Evolutionary conservation across 2,113 vertebrate genomes (phyloP).

Genomic region (Aleadryas rufinucha): DNA sequence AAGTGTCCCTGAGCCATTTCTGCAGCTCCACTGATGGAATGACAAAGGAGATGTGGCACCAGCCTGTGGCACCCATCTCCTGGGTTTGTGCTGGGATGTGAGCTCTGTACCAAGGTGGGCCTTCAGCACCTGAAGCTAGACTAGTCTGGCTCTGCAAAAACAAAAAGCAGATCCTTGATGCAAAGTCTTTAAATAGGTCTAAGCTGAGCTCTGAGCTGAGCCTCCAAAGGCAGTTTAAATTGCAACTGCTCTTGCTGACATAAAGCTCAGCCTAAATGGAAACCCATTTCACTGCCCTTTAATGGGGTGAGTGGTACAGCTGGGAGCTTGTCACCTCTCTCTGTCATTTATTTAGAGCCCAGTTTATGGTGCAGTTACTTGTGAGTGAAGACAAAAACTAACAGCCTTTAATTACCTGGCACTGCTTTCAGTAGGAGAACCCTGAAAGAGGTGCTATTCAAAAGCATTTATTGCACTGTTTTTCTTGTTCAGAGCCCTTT

Average conservation of each 20-base stretch:
- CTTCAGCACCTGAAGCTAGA: not conserved
- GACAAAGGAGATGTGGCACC: not conserved
- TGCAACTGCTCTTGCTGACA: fast-evolving
- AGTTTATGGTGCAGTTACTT: not conserved
- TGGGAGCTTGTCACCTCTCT: not conserved
- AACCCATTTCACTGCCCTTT: not conserved
- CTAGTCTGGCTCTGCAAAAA: not conserved
- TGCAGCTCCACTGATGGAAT: not conserved
- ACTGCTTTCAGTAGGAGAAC: not conserved
- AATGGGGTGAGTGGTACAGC: not conserved
- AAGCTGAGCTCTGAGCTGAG: not conserved
- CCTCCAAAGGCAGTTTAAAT: not conserved
- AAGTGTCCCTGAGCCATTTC: not conserved
- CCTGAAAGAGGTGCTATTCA: not conserved
- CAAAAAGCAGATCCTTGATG: not conserved
- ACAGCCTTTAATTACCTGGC: not conserved
- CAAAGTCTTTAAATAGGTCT: not conserved
- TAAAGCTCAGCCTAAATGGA: not conserved
- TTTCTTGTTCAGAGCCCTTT: not conserved
- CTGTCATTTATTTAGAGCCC: not conserved
- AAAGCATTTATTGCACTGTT: not conserved
- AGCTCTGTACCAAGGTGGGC: not conserved
- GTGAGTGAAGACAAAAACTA: not conserved
- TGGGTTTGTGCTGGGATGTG: not conserved
- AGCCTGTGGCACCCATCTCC: not conserved